Base-by-base conservation (phyloP, 2,888 invertebrate genomes). In the Cantharis rustica region DNA sequence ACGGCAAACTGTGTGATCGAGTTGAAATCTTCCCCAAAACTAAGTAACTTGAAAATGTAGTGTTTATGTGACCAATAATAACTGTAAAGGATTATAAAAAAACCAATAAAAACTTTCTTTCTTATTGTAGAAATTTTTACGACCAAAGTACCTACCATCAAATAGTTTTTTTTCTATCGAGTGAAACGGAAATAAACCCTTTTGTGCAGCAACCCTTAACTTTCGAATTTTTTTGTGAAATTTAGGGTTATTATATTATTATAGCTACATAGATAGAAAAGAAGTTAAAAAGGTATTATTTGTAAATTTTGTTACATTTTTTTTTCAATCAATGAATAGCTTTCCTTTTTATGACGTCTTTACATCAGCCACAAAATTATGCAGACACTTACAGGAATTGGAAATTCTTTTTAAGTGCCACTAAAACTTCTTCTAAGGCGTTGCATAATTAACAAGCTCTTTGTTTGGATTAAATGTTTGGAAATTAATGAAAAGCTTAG, bases 21-120 rank as follows among this genome's bases (percentile, higher is more conserved):
- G n/a, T 47, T 47, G 47, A 47, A 47, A 47, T 47, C 47, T 47
- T 20, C 20, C 64, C 7, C 20, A 17, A 15, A 66, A 66, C 64
- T 66, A 23, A 66, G 16, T 15, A 1, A 66, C 20, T 16, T 66
- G 1, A 15, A 66, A 66, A 47, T 47, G n/a, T 66, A 20, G 17
- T 20, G 23, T 66, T 66, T 23, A 20, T 66, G 20, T 15, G 13
- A 23, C 64, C 15, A 64, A 64, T 17, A 64, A 64, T 74, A 71
- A 73, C 76, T 70, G 76, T 74, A 74, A 76, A 76, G 73, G 76
- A 73, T 76, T 76, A 76, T 76, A 76, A 76, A 76, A 71, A 69
- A 27, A 61, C 70, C 47, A 64, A 62, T 71, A 20, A 23, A 26
- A 69, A 73, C 73, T 73, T 73, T 66, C 27, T 62, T 73, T 76